Evolutionary conservation across 2,113 vertebrate genomes (phyloP), one percentile per base, ranked within the genome.

Genomic region (Hippocampus guttulatus): DNA sequence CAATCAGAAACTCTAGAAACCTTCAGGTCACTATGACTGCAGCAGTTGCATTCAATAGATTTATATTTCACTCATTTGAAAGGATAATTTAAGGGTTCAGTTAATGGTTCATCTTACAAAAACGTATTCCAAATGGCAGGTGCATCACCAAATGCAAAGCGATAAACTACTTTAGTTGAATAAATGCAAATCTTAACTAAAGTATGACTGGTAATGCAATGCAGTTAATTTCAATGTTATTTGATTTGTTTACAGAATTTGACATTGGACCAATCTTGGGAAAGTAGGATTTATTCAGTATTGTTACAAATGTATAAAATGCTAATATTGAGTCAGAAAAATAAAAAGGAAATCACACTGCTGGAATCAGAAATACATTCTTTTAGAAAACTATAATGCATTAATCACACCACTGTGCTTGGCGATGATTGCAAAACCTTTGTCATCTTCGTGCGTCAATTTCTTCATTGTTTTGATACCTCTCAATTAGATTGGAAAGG

Each of bases 211-310:
- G n/a, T 57, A 60, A 60, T 33, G 25, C 14, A 16, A 33, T 60
- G 15, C 58, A 30, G 27, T 60, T 33, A 5, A 60, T 60, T 30
- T 30, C 15, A 61, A 30, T 38, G 16, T 33, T 33, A 18, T 64
- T 64, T 43, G 8, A 64, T n/a, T 5, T 14, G 38, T 43, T 64
- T 45, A 27, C 23, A 65, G 8, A 54, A 25, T 55, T 33, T 52
- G 47, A 68, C 49, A 41, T 20, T 3, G 16, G 27, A 55, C 75
- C 45, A 70, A 54, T 75, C 41, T 75, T 85, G 78, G 82, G 87
- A 91, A 89, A 91, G 85, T 87, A 89, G 74, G 77, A 83, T 86
- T 88, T 86, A 88, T 92, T 93, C 82, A 91, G 87, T 89, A 72
- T 86, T 75, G 85, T 88, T 84, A 87, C 84, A 91, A 88, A 81